Evolutionary conservation across 2,113 vertebrate species (phyloP).

Genomic region (Hydrolagus affinis): DNA sequence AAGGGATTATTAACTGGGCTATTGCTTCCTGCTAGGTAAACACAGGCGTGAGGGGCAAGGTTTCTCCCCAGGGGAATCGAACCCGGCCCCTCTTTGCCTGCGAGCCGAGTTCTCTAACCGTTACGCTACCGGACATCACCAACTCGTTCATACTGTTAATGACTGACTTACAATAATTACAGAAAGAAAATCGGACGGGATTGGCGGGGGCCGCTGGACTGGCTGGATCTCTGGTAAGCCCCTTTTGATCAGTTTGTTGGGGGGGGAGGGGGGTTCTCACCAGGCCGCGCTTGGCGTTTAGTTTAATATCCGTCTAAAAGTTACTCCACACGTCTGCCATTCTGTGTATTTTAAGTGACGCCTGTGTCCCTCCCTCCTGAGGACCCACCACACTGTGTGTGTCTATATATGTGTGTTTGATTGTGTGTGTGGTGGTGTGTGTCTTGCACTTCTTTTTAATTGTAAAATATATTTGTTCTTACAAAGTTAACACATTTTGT

Average conservation of each 20-base stretch:
- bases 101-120: too few species aligned
- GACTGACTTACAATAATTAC: not conserved
- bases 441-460: not conserved
- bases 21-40: too few species aligned
- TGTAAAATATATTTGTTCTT: not conserved
- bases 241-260: not conserved
- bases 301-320: not conserved
- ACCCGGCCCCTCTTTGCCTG: too few species aligned
- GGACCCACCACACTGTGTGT: too few species aligned
- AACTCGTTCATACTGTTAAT: too few species aligned
- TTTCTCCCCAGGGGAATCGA: too few species aligned
- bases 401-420: too few species aligned
- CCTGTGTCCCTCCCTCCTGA: slow-evolving; percentile 31
- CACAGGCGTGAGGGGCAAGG: too few species aligned
- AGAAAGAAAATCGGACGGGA: not conserved
- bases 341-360: not conserved
- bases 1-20: too few species aligned
- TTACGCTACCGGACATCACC: too few species aligned
- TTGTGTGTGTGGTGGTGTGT: not conserved
- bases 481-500: not conserved
- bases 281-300: not conserved
- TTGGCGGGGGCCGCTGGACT: not conserved
- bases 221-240: not conserved
- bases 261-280: too few species aligned
- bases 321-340: not conserved